Evolutionary conservation across 1,140 invertebrate species (phyloP), one percentile per base, ranked within the genome.

Genomic region (Rhynchophorus ferrugineus): DNA sequence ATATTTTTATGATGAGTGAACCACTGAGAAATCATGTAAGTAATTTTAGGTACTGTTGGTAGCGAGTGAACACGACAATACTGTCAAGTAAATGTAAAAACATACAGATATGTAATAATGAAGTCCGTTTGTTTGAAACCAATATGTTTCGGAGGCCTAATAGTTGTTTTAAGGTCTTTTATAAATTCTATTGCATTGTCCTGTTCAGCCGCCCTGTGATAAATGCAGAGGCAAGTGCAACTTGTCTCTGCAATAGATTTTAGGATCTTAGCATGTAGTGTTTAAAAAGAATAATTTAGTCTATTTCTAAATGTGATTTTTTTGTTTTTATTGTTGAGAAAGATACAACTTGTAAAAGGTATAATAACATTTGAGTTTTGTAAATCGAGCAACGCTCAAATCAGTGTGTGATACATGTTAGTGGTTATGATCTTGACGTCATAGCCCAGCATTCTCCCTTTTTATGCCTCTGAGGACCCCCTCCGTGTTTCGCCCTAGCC

Each of bases 41-140:
- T 63, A 61, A 61, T 61, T 50, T 56, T 63, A 61, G 61, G 54
- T 59, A 47, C 37, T 44, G 46, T 65, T 61, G 53, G 59, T 61
- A 61, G 65, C 65, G 67, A 68, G 67, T 69, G 67, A 68, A 67
- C 66, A 68, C 66, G 67, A 68, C 67, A 67, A 68, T 65, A 65
- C 46, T 41, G 19, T 5, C 5, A 29, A 29, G 24, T 29, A 6
- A 29, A n/a, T n/a, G 35, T 9, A 39, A 34, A 46, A 45, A 13
- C 29, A 33, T 34, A 45, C 37, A 22, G 16, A 14, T 44, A n/a
- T n/a, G n/a, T n/a, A n/a, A n/a, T n/a, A n/a, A n/a, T n/a, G n/a
- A n/a, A n/a, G n/a, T n/a, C n/a, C n/a, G n/a, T n/a, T n/a, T 48
- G 5, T 38, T 14, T 17, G n/a, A 13, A 16, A 43, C 35, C 13